Evolutionary conservation across 1,140 invertebrate species (phyloP).

Genomic region (Drosophila suzukii): DNA sequence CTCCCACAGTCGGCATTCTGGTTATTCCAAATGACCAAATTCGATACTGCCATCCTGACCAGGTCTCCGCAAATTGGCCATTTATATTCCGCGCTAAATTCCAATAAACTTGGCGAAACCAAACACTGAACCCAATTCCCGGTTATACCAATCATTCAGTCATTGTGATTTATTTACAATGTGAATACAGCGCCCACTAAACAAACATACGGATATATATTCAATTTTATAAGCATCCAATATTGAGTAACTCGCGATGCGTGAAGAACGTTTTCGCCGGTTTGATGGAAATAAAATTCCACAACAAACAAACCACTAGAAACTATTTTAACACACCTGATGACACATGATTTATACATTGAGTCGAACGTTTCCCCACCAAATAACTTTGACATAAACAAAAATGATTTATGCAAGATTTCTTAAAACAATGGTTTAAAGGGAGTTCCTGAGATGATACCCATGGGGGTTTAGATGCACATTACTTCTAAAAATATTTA

Average conservation of each 20-base stretch:
- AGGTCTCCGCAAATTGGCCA: conserved; percentile 38
- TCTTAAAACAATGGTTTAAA: conserved; percentile 14
- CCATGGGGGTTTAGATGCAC: background rate
- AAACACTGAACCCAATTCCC: conserved; percentile 20
- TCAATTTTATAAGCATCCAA: conserved; percentile 31
- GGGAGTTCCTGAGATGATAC: conserved; percentile 5
- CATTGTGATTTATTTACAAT: conserved; percentile 21
- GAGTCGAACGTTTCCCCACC: conserved; percentile 24
- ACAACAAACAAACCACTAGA: conserved; percentile 67
- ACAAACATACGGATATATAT: conserved; percentile 28
- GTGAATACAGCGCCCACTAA: conserved; percentile 6
- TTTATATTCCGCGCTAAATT: conserved; percentile 53
- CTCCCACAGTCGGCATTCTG: conserved; percentile 40
- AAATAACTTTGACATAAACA: conserved; percentile 23
- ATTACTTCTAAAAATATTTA: background rate
- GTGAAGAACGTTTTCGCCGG: conserved; percentile 26
- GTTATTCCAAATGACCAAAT: conserved; percentile 55
- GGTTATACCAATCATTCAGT: conserved; percentile 6
- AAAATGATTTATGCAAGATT: conserved; percentile 32
- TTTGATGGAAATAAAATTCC: conserved; percentile 36
- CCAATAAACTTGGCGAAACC: conserved; percentile 20
- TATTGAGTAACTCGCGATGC: conserved; percentile 44
- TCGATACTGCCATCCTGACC: conserved; percentile 37
- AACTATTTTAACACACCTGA: conserved; percentile 82
- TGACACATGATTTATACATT: conserved; percentile 55